Percentiles rank a stretch among this genome's conserved stretches.
These are phyloP conservation scores for Zygaena filipendulae DNA, from an alignment of 2,888 invertebrate genomes.

Conservation along the genomic window DNA sequence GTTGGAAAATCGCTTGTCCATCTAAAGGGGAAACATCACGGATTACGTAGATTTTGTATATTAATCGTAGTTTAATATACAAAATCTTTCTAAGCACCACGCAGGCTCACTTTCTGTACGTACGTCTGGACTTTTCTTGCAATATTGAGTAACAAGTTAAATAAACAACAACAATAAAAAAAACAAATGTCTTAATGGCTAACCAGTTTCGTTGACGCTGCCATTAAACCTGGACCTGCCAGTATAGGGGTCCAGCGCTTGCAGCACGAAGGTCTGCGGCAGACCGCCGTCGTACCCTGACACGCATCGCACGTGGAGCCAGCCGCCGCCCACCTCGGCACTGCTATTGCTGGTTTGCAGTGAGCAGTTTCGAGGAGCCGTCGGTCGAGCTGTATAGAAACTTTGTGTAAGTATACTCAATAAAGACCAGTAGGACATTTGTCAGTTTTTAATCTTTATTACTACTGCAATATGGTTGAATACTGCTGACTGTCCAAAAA, in stretches of 20 bases:
- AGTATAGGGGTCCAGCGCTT: slow-evolving; percentile 82
- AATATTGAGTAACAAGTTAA: too few species aligned
- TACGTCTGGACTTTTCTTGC: too few species aligned
- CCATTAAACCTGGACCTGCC: slow-evolving; percentile 77
- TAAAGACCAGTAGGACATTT: neutral
- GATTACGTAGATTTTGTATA: neutral
- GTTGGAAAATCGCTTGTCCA: slow-evolving; percentile 49
- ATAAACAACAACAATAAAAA: too few species aligned
- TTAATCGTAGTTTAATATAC: neutral
- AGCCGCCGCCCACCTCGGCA: slow-evolving; percentile 40
- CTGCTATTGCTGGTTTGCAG: slow-evolving; percentile 72
- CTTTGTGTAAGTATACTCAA: neutral
- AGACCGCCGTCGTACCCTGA: slow-evolving; percentile 91
- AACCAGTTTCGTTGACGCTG: slow-evolving; percentile 67
- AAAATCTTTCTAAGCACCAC: too few species aligned
- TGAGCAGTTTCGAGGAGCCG: slow-evolving; percentile 87
- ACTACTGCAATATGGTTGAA: too few species aligned
- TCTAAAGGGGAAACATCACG: slow-evolving; percentile 35
- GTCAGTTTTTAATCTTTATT: slow-evolving; percentile 1
- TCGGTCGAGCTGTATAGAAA: slow-evolving; percentile 74
- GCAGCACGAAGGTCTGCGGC: slow-evolving; percentile 85
- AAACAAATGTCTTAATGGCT: too few species aligned
- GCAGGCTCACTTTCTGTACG: too few species aligned
- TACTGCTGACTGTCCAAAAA: neutral
- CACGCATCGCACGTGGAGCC: slow-evolving; percentile 85